Evolutionary conservation across 2,113 vertebrate species (phyloP).

Genomic region (Ptilorrhoa leucosticta): DNA sequence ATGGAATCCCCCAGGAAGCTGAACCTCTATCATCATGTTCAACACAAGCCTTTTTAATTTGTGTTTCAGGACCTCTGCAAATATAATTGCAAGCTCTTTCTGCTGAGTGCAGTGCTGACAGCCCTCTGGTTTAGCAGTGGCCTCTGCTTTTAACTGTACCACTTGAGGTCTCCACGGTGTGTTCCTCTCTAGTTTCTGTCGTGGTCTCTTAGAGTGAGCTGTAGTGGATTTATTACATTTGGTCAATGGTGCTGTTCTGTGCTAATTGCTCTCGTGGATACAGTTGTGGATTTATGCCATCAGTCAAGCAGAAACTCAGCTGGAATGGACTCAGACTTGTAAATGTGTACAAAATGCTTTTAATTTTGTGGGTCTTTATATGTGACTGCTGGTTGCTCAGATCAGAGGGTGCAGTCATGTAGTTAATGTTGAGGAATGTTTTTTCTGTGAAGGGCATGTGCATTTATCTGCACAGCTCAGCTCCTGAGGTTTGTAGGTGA

Average conservation of each 20-base stretch:
- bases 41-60: background rate
- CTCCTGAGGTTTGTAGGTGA: background rate
- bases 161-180: background rate
- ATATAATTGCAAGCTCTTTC: background rate
- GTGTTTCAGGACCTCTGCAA: background rate
- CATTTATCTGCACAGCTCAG: background rate
- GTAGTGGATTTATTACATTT: background rate
- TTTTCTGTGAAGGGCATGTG: fast-evolving
- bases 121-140: background rate
- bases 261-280: background rate
- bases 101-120: background rate
- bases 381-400: background rate
- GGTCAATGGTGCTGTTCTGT: background rate
- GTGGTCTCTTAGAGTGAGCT: background rate
- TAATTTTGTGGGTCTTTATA: background rate
- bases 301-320: background rate
- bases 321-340: background rate
- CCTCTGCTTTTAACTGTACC: background rate
- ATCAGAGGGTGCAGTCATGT: background rate
- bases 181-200: background rate
- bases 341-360: background rate
- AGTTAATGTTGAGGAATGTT: background rate
- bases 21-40: background rate
- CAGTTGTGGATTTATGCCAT: background rate
- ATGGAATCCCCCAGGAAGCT: background rate